phyloP scores from a whole-genome alignment of 2,888 invertebrate genomes.

The Pelosia muscerda region DNA sequence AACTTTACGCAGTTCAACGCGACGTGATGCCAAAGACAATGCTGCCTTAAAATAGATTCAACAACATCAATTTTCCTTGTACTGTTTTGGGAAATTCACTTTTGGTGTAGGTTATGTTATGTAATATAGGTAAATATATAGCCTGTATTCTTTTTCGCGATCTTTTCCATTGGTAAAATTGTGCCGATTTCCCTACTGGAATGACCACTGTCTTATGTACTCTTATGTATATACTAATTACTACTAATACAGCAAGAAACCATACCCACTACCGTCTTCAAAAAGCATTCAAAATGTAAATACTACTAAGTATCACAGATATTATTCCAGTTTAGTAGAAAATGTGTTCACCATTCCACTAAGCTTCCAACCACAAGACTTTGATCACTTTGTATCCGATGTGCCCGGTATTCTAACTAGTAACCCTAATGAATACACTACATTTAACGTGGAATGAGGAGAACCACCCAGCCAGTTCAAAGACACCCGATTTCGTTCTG shows the following conservation, averaged over 20 bases:
- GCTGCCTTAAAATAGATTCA: constrained; percentile 74
- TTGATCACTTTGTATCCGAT: constrained; percentile 31
- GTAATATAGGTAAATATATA: neutral
- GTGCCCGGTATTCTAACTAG: constrained; percentile 21
- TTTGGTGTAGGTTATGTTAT: constrained; percentile 46
- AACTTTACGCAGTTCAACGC: constrained; percentile 71
- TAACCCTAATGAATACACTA: constrained; percentile 25
- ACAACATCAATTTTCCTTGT: constrained; percentile 62
- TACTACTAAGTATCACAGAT: neutral
- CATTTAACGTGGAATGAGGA: constrained; percentile 24
- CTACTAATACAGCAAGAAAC: neutral
- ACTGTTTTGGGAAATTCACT: constrained; percentile 58
- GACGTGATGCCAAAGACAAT: constrained; percentile 69
- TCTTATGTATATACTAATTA: no score
- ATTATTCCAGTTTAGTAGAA: neutral
- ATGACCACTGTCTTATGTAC: neutral
- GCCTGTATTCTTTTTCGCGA: no score
- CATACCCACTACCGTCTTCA: neutral
- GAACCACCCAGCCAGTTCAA: constrained; percentile 16
- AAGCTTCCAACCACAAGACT: constrained; percentile 31
- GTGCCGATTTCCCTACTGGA: neutral
- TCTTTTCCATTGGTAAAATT: no score
- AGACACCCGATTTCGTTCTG: constrained; percentile 17
- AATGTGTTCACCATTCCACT: neutral
- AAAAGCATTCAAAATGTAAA: neutral